Base-by-base conservation (phyloP, 2,888 invertebrate species). In the Melinaea menophilus region DNA sequence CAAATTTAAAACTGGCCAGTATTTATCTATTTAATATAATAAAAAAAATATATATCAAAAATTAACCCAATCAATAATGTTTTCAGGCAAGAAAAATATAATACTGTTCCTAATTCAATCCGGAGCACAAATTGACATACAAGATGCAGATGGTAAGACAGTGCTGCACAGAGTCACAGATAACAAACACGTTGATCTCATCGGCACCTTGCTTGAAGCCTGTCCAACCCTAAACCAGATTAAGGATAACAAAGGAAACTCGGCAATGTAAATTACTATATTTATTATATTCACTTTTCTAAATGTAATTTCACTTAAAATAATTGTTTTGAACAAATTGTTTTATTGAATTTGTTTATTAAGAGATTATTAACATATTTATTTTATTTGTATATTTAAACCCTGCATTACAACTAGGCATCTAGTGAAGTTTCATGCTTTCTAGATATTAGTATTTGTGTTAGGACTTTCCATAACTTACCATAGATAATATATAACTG, bases 121-220 rank as follows among this genome's bases (percentile, higher is more conserved):
- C 62, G 93, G 94, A 68, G 96, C 96, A 5, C 87, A 94, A 80
- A 78, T 93, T 4, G 81, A 89, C 68, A 75, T 93, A 34, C 91
- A 92, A 81, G 98, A 98, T 82, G 90, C 92, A 58, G 97, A 97
- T 87, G 96, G 96, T 0, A 94, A 95, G 81, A 96, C 95, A 45
- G 93, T 94, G 34, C 89, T 97, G 33, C 97, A 97, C 82, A 94
- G 96, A 81, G 95, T 95, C 31, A 89, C 91, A 13, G 88, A 92
- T 73, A 92, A 91, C 62, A 91, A 91, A 48, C 91, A 93, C 70
- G 70, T 67, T 51, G 82, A 89, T 35, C 80, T 93, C 55, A 78
- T 90, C 55, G 72, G 86, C 51, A 75, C 84, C 65, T 79, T 93
- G 55, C 64, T 90, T 34, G 72, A 85, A 65, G 77, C 77, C 55